Base-by-base conservation (phyloP, 2,888 invertebrate genomes). In the Pheosia gnoma region DNA sequence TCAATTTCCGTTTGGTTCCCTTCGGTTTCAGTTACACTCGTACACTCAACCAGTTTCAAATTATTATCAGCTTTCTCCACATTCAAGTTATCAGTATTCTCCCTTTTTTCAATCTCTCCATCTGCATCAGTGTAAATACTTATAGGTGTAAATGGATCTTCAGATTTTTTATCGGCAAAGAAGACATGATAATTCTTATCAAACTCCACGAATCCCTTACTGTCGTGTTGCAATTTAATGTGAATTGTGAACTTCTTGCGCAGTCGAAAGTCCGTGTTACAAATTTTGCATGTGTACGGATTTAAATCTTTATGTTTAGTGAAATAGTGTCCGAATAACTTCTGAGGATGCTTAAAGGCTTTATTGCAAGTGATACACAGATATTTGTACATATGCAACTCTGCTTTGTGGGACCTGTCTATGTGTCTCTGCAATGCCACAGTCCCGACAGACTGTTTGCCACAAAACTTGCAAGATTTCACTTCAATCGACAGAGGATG, bases 221-320 rank as follows among this genome's bases (percentile, higher is more conserved):
- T 86, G 0, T 85, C 77, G 37, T 93, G 93, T 0, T 70, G 67
- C 6, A 90, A n/a, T 71, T 91, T 91, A 0, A 93, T 93, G 39
- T 93, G 93, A 0, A 92, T 67, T 0, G 90, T 88, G 52, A 93
- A 91, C 3, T 71, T 72, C 57, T 89, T 92, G 0, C 93, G 79
- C 2, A 88, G 54, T 55, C 77, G 69, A 59, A 89, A 93, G 3
- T 63, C 83, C 61, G 72, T 81, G 56, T 88, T 57, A 37, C 93
- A 93, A n/a, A 91, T 89, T 57, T 78, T 86, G 62, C 93, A 93
- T 0, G 77, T 86, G 57, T 86, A 93, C 0, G 93, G 93, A 4
- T 85, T 68, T 0, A 93, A 63, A 0, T 87, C 82, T 51, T 80
- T 88, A 47, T 93, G 93, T 1, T 70, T 80, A 0, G 81, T 74